phyloP scores from a whole-genome alignment of 2,797 vertebrate genomes.

The Helicolenus hilgendorfi region DNA sequence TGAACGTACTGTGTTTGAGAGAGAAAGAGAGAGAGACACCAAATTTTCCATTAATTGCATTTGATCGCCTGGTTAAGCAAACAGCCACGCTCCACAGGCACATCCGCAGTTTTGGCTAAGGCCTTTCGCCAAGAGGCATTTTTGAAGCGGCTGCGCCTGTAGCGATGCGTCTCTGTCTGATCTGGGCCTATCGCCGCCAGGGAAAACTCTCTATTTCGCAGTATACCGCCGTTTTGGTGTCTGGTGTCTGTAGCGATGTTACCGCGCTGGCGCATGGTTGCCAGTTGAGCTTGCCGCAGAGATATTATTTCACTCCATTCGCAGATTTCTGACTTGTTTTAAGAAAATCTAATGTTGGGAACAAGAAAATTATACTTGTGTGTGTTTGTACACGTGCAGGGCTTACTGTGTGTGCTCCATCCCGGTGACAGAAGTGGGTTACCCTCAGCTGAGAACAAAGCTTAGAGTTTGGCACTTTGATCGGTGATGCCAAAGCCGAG shows the following conservation, averaged over 20 bases:
- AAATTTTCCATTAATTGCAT: no score
- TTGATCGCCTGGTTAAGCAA: no score
- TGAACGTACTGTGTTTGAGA: no score
- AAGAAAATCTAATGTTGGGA: background rate
- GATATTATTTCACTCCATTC: background rate
- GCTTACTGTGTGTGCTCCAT: background rate
- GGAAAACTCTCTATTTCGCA: background rate
- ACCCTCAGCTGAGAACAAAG: constrained; percentile 62
- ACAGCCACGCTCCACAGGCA: background rate
- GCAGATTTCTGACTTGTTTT: background rate
- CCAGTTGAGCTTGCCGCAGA: background rate
- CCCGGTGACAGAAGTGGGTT: constrained; percentile 55
- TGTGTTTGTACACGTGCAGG: background rate
- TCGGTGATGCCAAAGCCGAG: constrained; percentile 28
- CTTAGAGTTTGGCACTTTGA: constrained; percentile 54
- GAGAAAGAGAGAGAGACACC: no score
- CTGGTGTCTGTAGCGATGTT: background rate
- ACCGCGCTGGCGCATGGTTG: no score
- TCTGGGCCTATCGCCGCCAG: background rate
- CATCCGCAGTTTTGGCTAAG: background rate
- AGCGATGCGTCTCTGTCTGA: background rate
- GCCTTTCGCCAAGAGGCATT: background rate
- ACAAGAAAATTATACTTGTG: background rate
- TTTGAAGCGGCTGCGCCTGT: background rate
- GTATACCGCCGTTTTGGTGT: background rate